Conservation (phyloP, 1,140 invertebrate genomes). For the Lepidurus packardi region DNA sequence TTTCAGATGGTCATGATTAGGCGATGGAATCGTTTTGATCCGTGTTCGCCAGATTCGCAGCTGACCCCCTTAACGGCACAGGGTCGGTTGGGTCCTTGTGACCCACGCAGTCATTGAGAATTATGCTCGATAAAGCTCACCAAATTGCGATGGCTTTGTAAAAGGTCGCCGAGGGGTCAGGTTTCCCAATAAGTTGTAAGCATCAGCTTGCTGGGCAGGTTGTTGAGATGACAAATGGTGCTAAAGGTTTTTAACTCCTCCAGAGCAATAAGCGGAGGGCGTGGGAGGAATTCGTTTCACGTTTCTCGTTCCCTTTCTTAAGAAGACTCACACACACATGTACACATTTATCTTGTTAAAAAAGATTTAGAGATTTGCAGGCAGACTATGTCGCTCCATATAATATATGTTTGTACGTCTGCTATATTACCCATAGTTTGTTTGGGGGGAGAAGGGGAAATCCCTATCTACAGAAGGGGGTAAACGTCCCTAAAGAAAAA, state of each 20-base stretch:
- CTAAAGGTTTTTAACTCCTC: conserved; percentile 10
- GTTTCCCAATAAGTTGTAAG: neutral
- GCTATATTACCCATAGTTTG: neutral
- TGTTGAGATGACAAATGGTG: conserved; percentile 21
- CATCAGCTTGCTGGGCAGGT: neutral
- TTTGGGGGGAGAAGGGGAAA: neutral
- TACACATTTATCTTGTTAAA: neutral
- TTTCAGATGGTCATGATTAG: neutral
- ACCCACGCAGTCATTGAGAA: neutral
- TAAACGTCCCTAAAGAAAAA: neutral
- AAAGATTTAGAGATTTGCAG: neutral
- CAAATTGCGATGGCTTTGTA: neutral
- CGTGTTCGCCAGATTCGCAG: neutral
- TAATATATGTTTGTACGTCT: neutral
- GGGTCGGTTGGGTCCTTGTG: neutral
- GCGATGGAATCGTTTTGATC: neutral
- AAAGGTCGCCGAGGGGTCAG: conserved; percentile 2
- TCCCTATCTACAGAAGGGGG: neutral
- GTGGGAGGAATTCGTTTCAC: conserved; percentile 4
- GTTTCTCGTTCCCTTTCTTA: neutral
- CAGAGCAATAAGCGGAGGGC: conserved; percentile 5
- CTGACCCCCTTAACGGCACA: neutral
- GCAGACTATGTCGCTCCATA: neutral
- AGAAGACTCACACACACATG: neutral
- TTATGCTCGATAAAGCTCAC: conserved; percentile 19